Conservation (phyloP, 2,888 invertebrate genomes). For the Chelonus formosanus region DNA sequence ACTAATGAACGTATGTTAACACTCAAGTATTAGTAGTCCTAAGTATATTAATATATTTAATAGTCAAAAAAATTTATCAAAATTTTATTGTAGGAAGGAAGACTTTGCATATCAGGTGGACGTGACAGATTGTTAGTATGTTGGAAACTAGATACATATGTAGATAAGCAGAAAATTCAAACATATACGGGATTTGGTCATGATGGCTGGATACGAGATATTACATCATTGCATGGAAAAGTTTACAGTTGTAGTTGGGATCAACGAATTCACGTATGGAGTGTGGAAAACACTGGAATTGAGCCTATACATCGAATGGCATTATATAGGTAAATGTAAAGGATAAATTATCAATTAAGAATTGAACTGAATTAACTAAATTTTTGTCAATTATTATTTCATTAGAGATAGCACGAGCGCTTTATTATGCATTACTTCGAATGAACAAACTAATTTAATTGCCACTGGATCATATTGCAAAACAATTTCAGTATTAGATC, state of each 20-base stretch:
- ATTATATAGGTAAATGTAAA: slow-evolving; percentile 30
- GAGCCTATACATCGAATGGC: slow-evolving; percentile 66
- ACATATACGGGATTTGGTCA: slow-evolving; percentile 66
- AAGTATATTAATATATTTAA: slow-evolving; percentile 10
- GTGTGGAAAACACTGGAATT: slow-evolving; percentile 64
- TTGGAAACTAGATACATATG: slow-evolving; percentile 64
- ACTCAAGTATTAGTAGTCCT: not conserved
- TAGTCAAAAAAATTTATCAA: not conserved
- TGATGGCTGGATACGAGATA: slow-evolving; percentile 73
- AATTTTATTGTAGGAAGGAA: slow-evolving; percentile 48
- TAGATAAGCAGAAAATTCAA: slow-evolving; percentile 41
- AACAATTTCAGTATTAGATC: slow-evolving; percentile 68
- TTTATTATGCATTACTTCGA: slow-evolving; percentile 67
- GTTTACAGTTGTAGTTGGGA: slow-evolving; percentile 74
- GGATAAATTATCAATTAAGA: not conserved
- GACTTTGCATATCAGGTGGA: slow-evolving; percentile 69
- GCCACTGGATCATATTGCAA: slow-evolving; percentile 70
- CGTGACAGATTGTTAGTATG: slow-evolving; percentile 70
- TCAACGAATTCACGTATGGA: slow-evolving; percentile 70
- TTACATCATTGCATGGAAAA: slow-evolving; percentile 66
- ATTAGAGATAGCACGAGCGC: slow-evolving; percentile 67
- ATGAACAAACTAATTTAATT: slow-evolving; percentile 64
- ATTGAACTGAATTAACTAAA: not conserved
- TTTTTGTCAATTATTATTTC: slow-evolving; percentile 23
- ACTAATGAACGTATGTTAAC: slow-evolving; percentile 68